phyloP scores from a whole-genome alignment of 2,888 invertebrate species.

The Lithophane leautieri region DNA sequence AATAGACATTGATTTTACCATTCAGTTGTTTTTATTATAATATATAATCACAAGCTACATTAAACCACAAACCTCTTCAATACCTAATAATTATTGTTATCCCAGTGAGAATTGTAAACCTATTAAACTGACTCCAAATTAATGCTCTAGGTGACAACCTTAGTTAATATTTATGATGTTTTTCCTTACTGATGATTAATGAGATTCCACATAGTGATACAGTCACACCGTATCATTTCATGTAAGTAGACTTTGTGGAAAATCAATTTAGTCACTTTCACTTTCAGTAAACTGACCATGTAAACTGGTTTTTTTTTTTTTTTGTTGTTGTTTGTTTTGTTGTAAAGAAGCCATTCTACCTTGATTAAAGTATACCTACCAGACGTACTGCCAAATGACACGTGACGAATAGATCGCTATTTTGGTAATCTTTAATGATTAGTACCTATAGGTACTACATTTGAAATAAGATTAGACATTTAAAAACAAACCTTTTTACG shows the following conservation, averaged over 20 bases:
- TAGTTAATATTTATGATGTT: constrained; percentile 26
- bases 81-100: no score
- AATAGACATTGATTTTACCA: no score
- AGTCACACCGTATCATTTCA: not conserved
- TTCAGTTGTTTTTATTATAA: no score
- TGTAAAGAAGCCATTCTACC: no score
- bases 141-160: constrained; percentile 36
- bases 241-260: not conserved
- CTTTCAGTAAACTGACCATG: not conserved
- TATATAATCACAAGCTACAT: no score
- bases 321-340: not conserved
- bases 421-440: not conserved
- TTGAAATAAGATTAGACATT: no score
- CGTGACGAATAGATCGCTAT: not conserved
- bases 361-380: no score
- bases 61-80: no score
- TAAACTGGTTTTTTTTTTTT: not conserved
- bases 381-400: not conserved
- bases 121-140: constrained; percentile 21
- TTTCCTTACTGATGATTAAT: not conserved
- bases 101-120: not conserved
- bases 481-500: no score
- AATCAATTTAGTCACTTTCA: constrained; percentile 1
- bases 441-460: no score
- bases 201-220: not conserved